Evolutionary conservation across 2,113 vertebrate species (phyloP).

Genomic region (Neomonachus schauinslandi): DNA sequence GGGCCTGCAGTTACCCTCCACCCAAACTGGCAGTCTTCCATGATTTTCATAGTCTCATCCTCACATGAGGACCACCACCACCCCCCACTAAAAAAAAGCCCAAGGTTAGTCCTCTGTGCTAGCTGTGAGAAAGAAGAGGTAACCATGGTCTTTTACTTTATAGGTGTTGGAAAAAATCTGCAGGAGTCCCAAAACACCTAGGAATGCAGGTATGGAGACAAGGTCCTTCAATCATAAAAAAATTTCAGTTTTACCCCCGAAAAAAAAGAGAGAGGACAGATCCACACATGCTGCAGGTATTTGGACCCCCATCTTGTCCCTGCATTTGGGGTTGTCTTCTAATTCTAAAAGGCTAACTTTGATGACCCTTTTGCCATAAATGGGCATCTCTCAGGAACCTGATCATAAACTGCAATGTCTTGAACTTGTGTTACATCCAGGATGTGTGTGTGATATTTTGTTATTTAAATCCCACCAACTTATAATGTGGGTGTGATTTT

Average conservation of each 20-base stretch:
- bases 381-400: neutral
- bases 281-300: neutral
- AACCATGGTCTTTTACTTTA: neutral
- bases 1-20: neutral
- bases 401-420: neutral
- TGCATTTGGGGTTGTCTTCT: neutral
- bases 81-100: neutral
- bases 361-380: neutral
- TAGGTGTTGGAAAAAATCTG: neutral
- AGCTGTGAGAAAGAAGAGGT: neutral
- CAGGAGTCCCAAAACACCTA: neutral
- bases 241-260: neutral
- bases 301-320: neutral
- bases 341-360: neutral
- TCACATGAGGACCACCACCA: neutral
- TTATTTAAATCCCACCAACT: neutral
- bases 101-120: neutral
- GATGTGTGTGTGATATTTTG: neutral
- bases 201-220: neutral
- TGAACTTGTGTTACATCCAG: neutral
- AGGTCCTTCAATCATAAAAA: neutral
- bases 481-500: conserved; percentile 31
- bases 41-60: neutral
- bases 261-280: neutral
- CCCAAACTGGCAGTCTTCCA: neutral